Evolutionary conservation across 2,797 vertebrate species (phyloP).

Genomic region (Trematomus bernacchii): DNA sequence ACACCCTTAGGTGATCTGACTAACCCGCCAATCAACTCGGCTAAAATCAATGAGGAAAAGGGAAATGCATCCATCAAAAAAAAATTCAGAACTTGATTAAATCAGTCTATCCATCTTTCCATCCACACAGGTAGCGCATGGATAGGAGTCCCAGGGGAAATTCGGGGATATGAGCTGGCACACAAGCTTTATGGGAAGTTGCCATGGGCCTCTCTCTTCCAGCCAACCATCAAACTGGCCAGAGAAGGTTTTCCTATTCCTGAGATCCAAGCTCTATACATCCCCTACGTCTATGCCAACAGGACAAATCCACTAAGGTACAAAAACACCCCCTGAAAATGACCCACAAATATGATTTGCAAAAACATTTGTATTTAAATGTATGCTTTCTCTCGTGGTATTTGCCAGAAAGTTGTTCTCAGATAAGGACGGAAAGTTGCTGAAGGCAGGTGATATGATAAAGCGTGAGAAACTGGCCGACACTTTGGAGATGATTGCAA

Average conservation of each 20-base stretch:
- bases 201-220: conserved; percentile 90
- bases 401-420: conserved; percentile 74
- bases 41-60: too few relatives aligned
- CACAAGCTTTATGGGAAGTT: conserved; percentile 90
- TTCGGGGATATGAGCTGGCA: conserved; percentile 90
- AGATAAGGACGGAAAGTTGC: conserved; percentile 69
- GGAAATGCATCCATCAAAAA: too few relatives aligned
- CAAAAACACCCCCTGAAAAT: background rate
- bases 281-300: conserved; percentile 21
- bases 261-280: conserved; percentile 52
- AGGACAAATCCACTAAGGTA: conserved; percentile 60
- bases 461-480: conserved; percentile 88
- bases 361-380: background rate
- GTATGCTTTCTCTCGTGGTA: background rate
- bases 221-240: conserved; percentile 91
- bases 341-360: background rate
- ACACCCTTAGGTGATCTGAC: too few relatives aligned
- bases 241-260: conserved; percentile 87
- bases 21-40: too few relatives aligned
- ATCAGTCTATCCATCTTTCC: background rate
- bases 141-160: conserved; percentile 93
- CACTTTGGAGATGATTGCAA: conserved; percentile 88
- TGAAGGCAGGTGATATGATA: conserved; percentile 83
- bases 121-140: conserved; percentile 67
- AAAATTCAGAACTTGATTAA: too few relatives aligned